Base-by-base conservation (phyloP, 2,113 vertebrate species). In the Echinops telfairi region DNA sequence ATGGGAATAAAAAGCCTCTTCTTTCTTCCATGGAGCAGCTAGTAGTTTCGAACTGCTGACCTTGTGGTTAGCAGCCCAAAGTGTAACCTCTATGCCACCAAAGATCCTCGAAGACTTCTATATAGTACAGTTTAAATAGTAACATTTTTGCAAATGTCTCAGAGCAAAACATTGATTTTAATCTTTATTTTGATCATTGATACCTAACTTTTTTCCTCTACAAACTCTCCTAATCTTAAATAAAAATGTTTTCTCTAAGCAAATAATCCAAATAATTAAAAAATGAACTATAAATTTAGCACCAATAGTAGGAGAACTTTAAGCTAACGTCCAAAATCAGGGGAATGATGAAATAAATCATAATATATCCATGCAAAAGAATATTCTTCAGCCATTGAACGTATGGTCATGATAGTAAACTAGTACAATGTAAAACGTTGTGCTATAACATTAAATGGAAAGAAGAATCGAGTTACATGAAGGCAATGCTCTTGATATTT, bases 231-330 rank as follows among this genome's bases (percentile, higher is more conserved):
- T 77, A 86, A 73, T 47, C 33, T 58, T 38, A 87, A 93, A 57
- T 62, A 70, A 6, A 76, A 95, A 82, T 86, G 6, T 86, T 22
- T 81, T 76, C 33, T 86, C 33, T 86, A n/a, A 81, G 57, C 80
- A 88, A 90, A 80, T 80, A 80, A 88, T 33, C 66, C 31, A 83
- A 87, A 88, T 60, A 15, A 58, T 22, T 88, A 23, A n/a, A 27
- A 77, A 93, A 57, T 40, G 1, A 91, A 91, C 75, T 58, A 93
- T 4, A 7, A 88, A 89, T 20, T 88, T 58, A 17, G 60, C 19
- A 71, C 43, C 60, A n/a, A 43, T 82, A 83, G 20, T 10, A 33
- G 36, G 83, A 76, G 66, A 82, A 19, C 8, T 43, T 31, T 20
- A 75, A 75, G 6, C 22, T 76, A 86, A 66, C 20, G 12, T 75